Evolutionary conservation across 2,797 vertebrate genomes (phyloP).

Genomic region (Antennarius maculatus): DNA sequence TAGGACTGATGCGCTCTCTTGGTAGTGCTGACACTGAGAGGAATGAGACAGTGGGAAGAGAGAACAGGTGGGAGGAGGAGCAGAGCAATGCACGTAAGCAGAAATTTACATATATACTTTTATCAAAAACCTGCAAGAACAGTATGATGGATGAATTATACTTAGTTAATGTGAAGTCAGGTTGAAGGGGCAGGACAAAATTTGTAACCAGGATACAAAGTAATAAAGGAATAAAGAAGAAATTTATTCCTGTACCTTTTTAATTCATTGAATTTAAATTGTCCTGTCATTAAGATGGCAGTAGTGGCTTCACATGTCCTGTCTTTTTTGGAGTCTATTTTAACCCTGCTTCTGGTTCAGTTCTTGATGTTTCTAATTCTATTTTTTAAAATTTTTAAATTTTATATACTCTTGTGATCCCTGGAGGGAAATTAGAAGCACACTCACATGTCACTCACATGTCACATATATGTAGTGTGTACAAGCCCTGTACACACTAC

Average conservation of each 20-base stretch:
- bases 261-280: conserved; percentile 7
- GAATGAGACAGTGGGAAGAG: conserved; percentile 14
- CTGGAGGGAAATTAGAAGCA: no score
- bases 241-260: not conserved
- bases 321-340: no score
- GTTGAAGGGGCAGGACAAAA: conserved; percentile 2
- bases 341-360: no score
- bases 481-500: no score
- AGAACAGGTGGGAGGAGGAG: conserved; percentile 26
- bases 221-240: not conserved
- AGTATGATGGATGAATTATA: conserved; percentile 23
- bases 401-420: no score
- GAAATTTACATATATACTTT: conserved; percentile 24
- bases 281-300: no score
- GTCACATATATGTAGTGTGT: no score
- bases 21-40: conserved; percentile 87
- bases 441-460: no score
- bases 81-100: conserved; percentile 1
- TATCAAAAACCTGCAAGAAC: conserved; percentile 3
- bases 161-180: conserved; percentile 9
- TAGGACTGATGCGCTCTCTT: conserved; percentile 85
- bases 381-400: no score
- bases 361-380: no score
- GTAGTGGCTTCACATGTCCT: no score
- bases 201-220: not conserved